Conservation (phyloP, 2,113 vertebrate species). For the Neodontobutis hainanensis region DNA sequence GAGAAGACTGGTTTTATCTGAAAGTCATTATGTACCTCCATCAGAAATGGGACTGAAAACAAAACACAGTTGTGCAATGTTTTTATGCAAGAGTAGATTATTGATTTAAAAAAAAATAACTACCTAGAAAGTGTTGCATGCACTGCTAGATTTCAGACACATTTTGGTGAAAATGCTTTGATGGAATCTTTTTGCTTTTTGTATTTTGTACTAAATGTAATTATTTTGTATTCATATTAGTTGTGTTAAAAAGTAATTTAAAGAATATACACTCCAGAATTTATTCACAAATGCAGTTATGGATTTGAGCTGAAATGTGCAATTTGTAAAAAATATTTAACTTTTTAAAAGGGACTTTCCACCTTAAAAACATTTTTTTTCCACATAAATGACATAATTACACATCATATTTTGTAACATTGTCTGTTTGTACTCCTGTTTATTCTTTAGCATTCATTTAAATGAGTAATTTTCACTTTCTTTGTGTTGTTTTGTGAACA, state of each 20-base stretch:
- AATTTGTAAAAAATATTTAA: slow-evolving; percentile 19
- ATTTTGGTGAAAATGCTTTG: slow-evolving; percentile 5
- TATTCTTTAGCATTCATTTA: too few species aligned
- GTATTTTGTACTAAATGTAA: slow-evolving; percentile 51
- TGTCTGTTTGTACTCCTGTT: too few species aligned
- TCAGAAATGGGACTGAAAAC: slow-evolving; percentile 14
- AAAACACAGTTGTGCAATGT: slow-evolving; percentile 47
- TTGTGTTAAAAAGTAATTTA: slow-evolving; percentile 23
- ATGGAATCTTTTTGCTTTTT: slow-evolving; percentile 38
- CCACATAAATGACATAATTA: too few species aligned
- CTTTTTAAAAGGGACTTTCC: too few species aligned
- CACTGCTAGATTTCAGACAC: slow-evolving; percentile 1
- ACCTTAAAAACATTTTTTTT: too few species aligned
- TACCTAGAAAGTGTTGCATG: not conserved
- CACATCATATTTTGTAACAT: too few species aligned
- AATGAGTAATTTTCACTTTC: too few species aligned
- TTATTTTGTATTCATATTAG: slow-evolving; percentile 46
- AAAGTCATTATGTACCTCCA: not conserved
- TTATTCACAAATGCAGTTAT: slow-evolving; percentile 14
- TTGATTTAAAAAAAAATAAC: slow-evolving; percentile 7
- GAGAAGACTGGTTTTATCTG: not conserved
- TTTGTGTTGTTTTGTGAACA: not conserved
- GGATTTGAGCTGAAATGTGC: slow-evolving; percentile 32
- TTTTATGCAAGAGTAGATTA: slow-evolving; percentile 18
- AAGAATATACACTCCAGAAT: slow-evolving; percentile 56